These are phyloP conservation scores for Burhinus bistriatus DNA, from an alignment of 2,113 vertebrate species.

Conservation along the genomic window DNA sequence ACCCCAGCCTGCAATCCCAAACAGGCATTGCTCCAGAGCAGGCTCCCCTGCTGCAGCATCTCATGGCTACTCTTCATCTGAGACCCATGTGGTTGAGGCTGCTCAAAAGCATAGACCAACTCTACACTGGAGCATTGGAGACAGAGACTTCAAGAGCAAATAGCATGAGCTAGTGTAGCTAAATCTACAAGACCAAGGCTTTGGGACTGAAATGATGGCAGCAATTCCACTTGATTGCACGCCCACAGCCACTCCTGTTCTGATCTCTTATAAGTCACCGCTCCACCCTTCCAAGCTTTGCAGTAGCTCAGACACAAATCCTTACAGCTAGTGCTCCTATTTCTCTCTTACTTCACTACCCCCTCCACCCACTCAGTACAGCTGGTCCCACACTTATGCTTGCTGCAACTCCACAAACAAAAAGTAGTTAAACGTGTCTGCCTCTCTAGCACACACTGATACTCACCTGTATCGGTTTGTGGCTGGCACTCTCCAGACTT, in stretches of 20 bases:
- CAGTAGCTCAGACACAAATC: not conserved
- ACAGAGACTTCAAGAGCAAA: not conserved
- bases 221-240: not conserved
- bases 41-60: not conserved
- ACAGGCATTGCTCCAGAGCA: not conserved
- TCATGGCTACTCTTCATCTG: not conserved
- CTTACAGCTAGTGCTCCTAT: accelerated
- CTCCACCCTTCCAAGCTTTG: not conserved
- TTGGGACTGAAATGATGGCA: not conserved
- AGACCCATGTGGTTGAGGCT: not conserved
- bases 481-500: slow-evolving; percentile 83
- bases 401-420: not conserved
- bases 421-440: not conserved
- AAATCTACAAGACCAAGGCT: not conserved
- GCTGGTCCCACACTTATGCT: not conserved
- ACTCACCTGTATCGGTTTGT: slow-evolving; percentile 83
- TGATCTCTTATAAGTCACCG: not conserved
- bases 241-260: not conserved
- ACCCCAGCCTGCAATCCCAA: not conserved
- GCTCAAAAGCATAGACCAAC: not conserved
- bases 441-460: not conserved
- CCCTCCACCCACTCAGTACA: not conserved
- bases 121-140: not conserved
- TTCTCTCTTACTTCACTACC: not conserved
- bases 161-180: not conserved